Base-by-base conservation (phyloP, 2,797 vertebrate species). In the Gallinago solitaria region DNA sequence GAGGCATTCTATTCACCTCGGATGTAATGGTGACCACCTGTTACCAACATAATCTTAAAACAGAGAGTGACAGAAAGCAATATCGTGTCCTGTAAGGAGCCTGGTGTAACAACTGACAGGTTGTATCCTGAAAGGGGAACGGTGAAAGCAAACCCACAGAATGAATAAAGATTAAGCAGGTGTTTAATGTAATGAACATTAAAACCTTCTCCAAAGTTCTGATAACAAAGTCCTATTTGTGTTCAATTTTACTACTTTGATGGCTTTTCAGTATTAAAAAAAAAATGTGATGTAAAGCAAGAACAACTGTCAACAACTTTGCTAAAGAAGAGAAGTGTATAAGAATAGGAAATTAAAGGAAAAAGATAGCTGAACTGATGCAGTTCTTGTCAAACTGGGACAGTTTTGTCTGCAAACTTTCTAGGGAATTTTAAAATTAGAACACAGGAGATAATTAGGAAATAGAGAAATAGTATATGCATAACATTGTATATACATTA, bases 61-160 rank as follows among this genome's bases (percentile, higher is more conserved):
- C 27, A 78, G 74, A 37, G 51, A 77, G 20, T 81, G 95, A 91
- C 86, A 96, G 89, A 81, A 96, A 89, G 8, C 71, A 86, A 27
- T 12, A 18, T 56, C 57, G 32, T 93, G 87, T 89, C 51, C 85
- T 86, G 70, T 43, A 76, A 68, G n/a, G 91, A 61, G 65, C 30
- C 80, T 93, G 50, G 35, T 95, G 54, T 79, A 89, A 59, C 76
- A 54, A 87, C 41, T 95, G 76, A 43, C 92, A 84, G 83, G 83
- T 60, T 89, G n/a, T 93, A 50, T 89, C 48, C 84, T 83, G 86
- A 95, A 82, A 92, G 59, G 89, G 93, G 90, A 96, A 95, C 67
- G 64, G n/a, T 57, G 39, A 65, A 83, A 87, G 28, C 63, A n/a
- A 35, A 88, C 90, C 47, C 68, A 59, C 65, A 87, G 83, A 89